Percentiles rank a stretch among this genome's conserved stretches.
phyloP scores from a whole-genome alignment of 2,888 invertebrate species.

The Lasioglossum malachurum region DNA sequence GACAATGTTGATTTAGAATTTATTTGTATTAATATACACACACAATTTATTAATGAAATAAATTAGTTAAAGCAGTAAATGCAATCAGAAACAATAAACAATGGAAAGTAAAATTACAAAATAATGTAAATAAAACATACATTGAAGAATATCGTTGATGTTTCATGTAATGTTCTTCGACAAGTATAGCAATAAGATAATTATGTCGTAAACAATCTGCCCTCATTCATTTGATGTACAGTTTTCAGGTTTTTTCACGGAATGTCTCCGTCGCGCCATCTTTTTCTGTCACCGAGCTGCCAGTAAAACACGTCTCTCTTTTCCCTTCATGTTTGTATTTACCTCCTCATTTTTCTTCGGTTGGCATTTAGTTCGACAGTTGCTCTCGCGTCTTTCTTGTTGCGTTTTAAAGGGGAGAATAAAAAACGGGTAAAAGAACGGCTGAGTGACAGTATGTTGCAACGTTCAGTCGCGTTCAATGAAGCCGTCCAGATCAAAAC shows the following conservation, averaged over 20 bases:
- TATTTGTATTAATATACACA: no score
- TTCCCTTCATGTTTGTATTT: background rate
- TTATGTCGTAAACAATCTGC: background rate
- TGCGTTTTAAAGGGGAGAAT: background rate
- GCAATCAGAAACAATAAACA: background rate
- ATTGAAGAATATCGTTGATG: no score
- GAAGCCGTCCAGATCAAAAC: background rate
- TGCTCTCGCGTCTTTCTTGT: background rate
- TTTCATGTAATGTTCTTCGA: background rate
- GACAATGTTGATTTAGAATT: no score
- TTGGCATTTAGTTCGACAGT: background rate
- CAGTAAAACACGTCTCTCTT: background rate
- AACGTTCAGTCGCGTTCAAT: background rate
- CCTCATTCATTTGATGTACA: background rate
- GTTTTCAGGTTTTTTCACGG: background rate
- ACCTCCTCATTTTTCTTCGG: conserved; percentile 1
- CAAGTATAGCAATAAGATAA: background rate
- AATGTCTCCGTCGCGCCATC: background rate
- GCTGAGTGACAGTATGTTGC: background rate
- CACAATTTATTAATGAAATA: no score
- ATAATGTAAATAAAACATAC: no score
- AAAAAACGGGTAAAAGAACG: background rate
- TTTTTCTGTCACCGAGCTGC: background rate
- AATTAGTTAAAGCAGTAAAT: background rate
- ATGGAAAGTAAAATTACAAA: no score